phyloP scores from a whole-genome alignment of 2,113 vertebrate species.

The Sula dactylatra region DNA sequence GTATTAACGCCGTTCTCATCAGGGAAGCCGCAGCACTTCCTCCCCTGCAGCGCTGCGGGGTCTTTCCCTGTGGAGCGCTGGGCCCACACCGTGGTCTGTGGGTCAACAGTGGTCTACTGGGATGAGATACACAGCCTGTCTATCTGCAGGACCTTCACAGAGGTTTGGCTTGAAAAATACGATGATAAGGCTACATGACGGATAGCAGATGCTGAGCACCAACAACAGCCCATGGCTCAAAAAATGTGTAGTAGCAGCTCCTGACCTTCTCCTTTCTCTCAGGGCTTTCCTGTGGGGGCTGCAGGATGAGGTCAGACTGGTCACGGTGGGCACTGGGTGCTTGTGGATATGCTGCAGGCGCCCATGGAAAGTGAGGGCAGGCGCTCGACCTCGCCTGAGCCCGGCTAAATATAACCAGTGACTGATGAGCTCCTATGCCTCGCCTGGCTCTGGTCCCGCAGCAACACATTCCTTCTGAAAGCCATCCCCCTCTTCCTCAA shows the following conservation, averaged over 20 bases:
- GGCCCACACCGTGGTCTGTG: neutral
- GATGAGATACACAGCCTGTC: fast-evolving
- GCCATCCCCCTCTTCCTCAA: neutral
- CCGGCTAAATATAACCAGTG: neutral
- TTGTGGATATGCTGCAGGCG: fast-evolving
- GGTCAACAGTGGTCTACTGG: neutral
- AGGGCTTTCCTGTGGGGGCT: neutral
- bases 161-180: neutral
- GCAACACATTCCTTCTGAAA: neutral
- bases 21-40: neutral
- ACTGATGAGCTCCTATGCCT: neutral
- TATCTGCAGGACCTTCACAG: fast-evolving
- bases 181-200: neutral
- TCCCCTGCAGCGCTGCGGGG: neutral
- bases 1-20: neutral
- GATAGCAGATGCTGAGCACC: neutral
- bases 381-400: neutral
- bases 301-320: neutral
- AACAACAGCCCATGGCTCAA: neutral
- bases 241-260: neutral
- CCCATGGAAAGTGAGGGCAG: neutral
- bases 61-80: neutral
- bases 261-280: neutral
- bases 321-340: fast-evolving
- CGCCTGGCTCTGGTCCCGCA: fast-evolving